Evolutionary conservation across 2,797 vertebrate species (phyloP).

Genomic region (Micropoecilia bifurca): DNA sequence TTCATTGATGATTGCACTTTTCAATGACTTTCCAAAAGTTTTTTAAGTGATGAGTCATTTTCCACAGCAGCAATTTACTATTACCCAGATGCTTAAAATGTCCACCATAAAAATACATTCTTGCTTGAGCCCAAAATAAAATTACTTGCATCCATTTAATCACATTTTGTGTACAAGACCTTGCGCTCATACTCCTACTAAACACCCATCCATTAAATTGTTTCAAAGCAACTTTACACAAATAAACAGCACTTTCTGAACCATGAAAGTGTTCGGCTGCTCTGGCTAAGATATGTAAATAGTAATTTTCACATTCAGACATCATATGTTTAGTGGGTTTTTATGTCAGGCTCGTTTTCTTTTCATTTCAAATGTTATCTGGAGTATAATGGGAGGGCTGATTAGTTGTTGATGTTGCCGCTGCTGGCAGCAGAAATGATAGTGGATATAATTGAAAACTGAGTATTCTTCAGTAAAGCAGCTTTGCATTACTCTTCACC

Average conservation of each 20-base stretch:
- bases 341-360: slow-evolving; percentile 33
- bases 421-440: slow-evolving; percentile 59
- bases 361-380: slow-evolving; percentile 60
- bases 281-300: slow-evolving; percentile 20
- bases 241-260: not conserved
- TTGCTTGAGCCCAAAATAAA: not conserved
- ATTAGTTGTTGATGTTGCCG: slow-evolving; percentile 58
- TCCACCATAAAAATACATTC: not conserved
- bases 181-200: not conserved
- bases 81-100: not conserved
- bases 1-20: slow-evolving; percentile 1
- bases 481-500: slow-evolving; percentile 49
- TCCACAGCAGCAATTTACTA: not conserved
- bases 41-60: not conserved
- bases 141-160: not conserved
- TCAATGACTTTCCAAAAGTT: not conserved
- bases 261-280: not conserved
- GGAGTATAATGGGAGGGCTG: slow-evolving; percentile 48
- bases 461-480: slow-evolving; percentile 41
- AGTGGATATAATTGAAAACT: slow-evolving; percentile 62
- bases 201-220: slow-evolving; percentile 4
- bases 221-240: not conserved
- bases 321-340: slow-evolving; percentile 5
- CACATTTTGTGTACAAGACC: not conserved
- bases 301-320: slow-evolving; percentile 4